Percentiles rank a stretch among this genome's conserved stretches.
These are phyloP conservation scores for Xanthia togata DNA, from an alignment of 2,888 invertebrate species.

Conservation along the genomic window DNA sequence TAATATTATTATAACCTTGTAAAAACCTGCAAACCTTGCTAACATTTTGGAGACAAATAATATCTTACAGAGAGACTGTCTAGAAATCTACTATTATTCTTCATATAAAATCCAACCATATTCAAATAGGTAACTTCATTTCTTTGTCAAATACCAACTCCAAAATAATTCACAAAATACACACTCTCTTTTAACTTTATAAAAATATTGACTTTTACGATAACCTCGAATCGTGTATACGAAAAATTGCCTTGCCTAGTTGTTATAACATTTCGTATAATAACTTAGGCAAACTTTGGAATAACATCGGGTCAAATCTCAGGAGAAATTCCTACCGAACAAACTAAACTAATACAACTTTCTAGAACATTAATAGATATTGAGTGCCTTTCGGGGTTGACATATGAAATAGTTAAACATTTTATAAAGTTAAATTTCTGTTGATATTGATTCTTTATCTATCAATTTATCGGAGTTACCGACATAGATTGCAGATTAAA, in stretches of 20 bases:
- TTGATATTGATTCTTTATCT: neutral
- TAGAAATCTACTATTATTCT: too few relatives aligned
- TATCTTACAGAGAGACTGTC: too few relatives aligned
- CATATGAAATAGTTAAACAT: slow-evolving; percentile 8
- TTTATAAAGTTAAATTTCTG: slow-evolving; percentile 6
- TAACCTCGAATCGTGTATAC: neutral
- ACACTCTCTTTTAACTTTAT: neutral
- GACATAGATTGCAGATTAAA: neutral
- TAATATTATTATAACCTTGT: neutral
- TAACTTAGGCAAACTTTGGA: slow-evolving; percentile 57
- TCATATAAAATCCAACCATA: too few relatives aligned
- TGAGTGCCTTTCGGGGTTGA: slow-evolving; percentile 23
- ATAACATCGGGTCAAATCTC: slow-evolving; percentile 50
- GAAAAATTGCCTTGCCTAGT: slow-evolving; percentile 10
- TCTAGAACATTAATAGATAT: slow-evolving; percentile 41
- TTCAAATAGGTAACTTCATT: neutral
- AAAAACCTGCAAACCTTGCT: too few relatives aligned
- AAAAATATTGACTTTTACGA: neutral
- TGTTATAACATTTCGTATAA: slow-evolving; percentile 47
- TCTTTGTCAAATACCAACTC: neutral
- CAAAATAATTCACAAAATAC: neutral
- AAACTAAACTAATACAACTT: slow-evolving; percentile 63
- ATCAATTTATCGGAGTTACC: neutral
- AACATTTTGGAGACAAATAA: too few relatives aligned
- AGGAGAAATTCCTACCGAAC: slow-evolving; percentile 48